Base-by-base conservation (phyloP, 2,797 vertebrate species). In the Sebastiscus albofasciatus region DNA sequence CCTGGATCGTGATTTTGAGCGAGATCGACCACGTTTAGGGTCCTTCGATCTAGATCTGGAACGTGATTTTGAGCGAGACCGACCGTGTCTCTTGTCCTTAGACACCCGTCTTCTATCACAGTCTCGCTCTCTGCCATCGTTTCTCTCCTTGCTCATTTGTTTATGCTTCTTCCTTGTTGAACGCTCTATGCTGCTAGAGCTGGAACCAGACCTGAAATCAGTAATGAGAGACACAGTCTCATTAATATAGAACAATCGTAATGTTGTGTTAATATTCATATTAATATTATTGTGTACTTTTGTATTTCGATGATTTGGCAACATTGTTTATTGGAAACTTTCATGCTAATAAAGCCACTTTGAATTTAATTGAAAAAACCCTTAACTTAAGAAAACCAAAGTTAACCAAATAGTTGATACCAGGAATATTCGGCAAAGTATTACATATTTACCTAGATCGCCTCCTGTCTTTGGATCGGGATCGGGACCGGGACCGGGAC, bases 151-250 rank as follows among this genome's bases (percentile, higher is more conserved):
- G 74, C 92, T 90, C 75, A 83, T 69, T 76, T 64, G 64, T 87
- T 90, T 86, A 86, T 90, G 0, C 65, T 92, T 95, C 89, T 95
- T 93, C 91, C 92, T 80, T 89, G 91, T 86, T 91, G 89, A 93
- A 59, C 81, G 94, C 52, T 99, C 98, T 4, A 87, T 84, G 82
- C 96, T 97, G 82, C 95, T 95, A 0, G 96, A 97, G 4, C 90
- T 94, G 2, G 97, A 97, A 64, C 22, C 49, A 49, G 93, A 95
- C 85, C 94, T 94, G 65, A 83, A 81, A 79, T 52, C 2, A 54
- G 11, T 10, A 66, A 81, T 66, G 8, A 84, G 7, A 80, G 6
- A 54, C 49, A 52, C 9, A n/a, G 49, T 54, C 46, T 49, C 46
- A 49, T 49, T 49, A 49, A 49, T 49, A 49, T 49, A 20, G 18